Percentiles rank a stretch among this genome's conserved stretches.
These are phyloP conservation scores for Epizoanthus scotinus DNA, from an alignment of 92 coral and sea anemone species.

Conservation along the genomic window DNA sequence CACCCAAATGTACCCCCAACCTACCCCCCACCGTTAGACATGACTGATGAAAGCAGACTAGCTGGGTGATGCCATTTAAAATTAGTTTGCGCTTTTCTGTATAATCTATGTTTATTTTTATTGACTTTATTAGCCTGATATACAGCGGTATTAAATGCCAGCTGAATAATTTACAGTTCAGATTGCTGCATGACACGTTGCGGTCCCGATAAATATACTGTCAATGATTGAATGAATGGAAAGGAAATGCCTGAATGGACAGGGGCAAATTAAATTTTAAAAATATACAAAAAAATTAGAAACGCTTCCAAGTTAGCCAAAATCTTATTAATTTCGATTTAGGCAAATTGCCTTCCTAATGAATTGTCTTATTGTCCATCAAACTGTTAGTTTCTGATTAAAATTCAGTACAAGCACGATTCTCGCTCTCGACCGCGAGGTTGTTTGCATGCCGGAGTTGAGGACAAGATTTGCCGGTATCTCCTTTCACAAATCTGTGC, in stretches of 20 bases:
- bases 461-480: slow-evolving; percentile 25
- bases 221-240: background rate
- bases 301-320: background rate
- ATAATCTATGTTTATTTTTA: background rate
- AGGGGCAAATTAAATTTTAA: background rate
- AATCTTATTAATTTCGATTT: background rate
- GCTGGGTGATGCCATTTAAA: background rate
- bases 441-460: slow-evolving; percentile 46
- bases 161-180: background rate
- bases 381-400: background rate
- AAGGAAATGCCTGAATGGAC: slow-evolving; percentile 13
- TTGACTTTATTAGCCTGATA: too few relatives aligned
- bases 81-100: background rate
- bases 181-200: background rate
- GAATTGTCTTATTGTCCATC: background rate
- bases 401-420: slow-evolving; percentile 17
- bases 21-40: background rate
- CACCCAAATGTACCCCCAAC: slow-evolving; percentile 33
- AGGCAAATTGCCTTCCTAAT: background rate
- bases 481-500: slow-evolving; percentile 25
- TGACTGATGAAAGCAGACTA: background rate
- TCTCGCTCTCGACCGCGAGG: background rate
- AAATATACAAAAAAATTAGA: slow-evolving; percentile 23
- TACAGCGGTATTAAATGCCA: background rate
- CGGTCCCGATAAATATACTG: background rate